Percentiles rank a stretch among this genome's conserved stretches.
Evolutionary conservation across 1,140 invertebrate species (phyloP).

Genomic region (Drosophila novamexicana): DNA sequence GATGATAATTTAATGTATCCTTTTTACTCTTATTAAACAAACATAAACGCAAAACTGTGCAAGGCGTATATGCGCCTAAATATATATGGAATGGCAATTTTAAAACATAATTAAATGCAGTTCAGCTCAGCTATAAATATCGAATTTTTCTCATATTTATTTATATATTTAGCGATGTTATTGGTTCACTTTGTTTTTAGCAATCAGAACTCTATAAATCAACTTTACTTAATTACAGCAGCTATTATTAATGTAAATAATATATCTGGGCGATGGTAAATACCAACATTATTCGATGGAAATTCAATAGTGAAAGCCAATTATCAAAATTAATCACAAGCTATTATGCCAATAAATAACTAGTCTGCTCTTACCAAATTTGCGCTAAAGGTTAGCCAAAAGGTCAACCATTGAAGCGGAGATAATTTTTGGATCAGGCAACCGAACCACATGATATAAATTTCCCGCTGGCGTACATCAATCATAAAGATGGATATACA

Average conservation of each 20-base stretch:
- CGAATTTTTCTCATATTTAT: too few relatives aligned
- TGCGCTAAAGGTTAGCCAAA: constrained; percentile 6
- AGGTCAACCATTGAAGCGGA: constrained; percentile 10
- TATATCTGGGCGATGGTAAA: neutral
- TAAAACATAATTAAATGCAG: too few relatives aligned
- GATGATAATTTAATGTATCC: too few relatives aligned
- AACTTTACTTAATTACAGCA: neutral
- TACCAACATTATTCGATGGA: neutral
- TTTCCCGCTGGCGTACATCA: constrained; percentile 11
- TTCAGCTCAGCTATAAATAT: too few relatives aligned
- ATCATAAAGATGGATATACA: constrained; percentile 15
- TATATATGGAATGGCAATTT: too few relatives aligned
- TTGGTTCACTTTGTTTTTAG: neutral
- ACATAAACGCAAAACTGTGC: too few relatives aligned
- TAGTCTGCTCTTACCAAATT: neutral
- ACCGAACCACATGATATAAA: constrained; percentile 9
- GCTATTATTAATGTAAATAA: constrained; percentile 7
- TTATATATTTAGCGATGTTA: neutral
- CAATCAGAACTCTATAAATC: too few relatives aligned
- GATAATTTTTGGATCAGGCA: constrained; percentile 5
- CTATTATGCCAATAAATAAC: constrained; percentile 13
- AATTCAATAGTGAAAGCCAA: constrained; percentile 7
- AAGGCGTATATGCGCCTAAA: too few relatives aligned
- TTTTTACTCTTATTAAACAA: too few relatives aligned
- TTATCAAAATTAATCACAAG: constrained; percentile 18